Evolutionary conservation across 2,797 vertebrate species (phyloP).

Genomic region (Brachymystax lenok): DNA sequence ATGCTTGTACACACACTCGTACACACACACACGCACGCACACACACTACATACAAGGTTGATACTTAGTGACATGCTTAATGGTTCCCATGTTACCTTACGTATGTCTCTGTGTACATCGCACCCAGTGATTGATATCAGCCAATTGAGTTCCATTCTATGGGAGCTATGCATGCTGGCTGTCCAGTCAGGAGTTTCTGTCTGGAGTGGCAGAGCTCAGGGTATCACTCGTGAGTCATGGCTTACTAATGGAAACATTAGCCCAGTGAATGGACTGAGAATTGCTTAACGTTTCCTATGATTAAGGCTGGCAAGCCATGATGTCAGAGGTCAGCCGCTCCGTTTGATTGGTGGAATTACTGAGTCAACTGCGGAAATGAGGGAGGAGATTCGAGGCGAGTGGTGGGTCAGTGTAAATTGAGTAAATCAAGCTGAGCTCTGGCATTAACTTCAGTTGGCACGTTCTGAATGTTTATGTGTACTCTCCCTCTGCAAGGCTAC

Average conservation of each 20-base stretch:
- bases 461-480: background rate
- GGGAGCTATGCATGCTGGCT: slow-evolving; percentile 51
- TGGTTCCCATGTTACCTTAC: slow-evolving; percentile 12
- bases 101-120: slow-evolving; percentile 25
- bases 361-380: slow-evolving; percentile 36
- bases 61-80: slow-evolving; percentile 31
- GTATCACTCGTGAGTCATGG: slow-evolving; percentile 60
- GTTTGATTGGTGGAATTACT: slow-evolving; percentile 50
- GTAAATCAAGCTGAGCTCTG: slow-evolving; percentile 1
- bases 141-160: slow-evolving; percentile 36
- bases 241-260: slow-evolving; percentile 69
- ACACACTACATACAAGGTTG: background rate
- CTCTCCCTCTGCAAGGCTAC: background rate
- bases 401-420: background rate
- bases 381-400: slow-evolving; percentile 7
- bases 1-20: slow-evolving; percentile 7
- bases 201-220: slow-evolving; percentile 42
- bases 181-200: slow-evolving; percentile 40
- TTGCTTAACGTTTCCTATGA: slow-evolving; percentile 61
- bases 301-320: slow-evolving; percentile 53
- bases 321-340: slow-evolving; percentile 56
- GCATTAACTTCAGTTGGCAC: background rate
- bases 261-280: slow-evolving; percentile 56
- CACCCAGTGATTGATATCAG: slow-evolving; percentile 48
- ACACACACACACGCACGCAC: slow-evolving; percentile 5